These are phyloP conservation scores for Acronicta alni DNA, from an alignment of 2,888 invertebrate species.

Conservation along the genomic window DNA sequence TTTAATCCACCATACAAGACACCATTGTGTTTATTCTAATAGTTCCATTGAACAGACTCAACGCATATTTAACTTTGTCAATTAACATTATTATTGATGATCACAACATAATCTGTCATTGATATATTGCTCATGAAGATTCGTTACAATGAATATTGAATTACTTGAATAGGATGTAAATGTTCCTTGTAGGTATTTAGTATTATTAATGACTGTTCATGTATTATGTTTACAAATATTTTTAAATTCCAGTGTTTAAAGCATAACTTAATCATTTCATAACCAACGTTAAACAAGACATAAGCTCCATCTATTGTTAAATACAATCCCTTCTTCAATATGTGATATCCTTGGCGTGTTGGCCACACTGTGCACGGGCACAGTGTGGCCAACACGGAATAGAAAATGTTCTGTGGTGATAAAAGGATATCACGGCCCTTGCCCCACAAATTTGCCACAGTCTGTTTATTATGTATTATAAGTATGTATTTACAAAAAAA, in stretches of 20 bases:
- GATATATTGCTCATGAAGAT: constrained; percentile 44
- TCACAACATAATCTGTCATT: constrained; percentile 49
- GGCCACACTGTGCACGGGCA: constrained; percentile 46
- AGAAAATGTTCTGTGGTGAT: too few relatives aligned
- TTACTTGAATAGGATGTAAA: constrained; percentile 37
- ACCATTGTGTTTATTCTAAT: constrained; percentile 43
- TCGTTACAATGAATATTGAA: constrained; percentile 45
- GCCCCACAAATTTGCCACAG: constrained; percentile 45
- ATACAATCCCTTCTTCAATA: constrained; percentile 32
- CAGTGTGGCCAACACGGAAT: too few relatives aligned
- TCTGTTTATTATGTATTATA: too few relatives aligned
- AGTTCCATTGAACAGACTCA: constrained; percentile 41
- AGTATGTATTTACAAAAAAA: too few relatives aligned
- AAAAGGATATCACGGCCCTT: too few relatives aligned
- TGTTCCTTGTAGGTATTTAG: constrained; percentile 24
- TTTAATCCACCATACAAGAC: constrained; percentile 21
- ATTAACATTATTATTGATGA: constrained; percentile 51
- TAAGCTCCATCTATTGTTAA: constrained; percentile 16
- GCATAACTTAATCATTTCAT: neutral
- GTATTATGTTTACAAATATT: constrained; percentile 11
- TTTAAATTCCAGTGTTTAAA: constrained; percentile 2
- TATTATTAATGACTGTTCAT: constrained; percentile 25
- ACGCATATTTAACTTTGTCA: constrained; percentile 45
- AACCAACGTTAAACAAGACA: constrained; percentile 11
- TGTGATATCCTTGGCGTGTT: constrained; percentile 55